Percentiles rank a stretch among this genome's conserved stretches.
Evolutionary conservation across 2,113 vertebrate genomes (phyloP).

Genomic region (Anhinga rufa): DNA sequence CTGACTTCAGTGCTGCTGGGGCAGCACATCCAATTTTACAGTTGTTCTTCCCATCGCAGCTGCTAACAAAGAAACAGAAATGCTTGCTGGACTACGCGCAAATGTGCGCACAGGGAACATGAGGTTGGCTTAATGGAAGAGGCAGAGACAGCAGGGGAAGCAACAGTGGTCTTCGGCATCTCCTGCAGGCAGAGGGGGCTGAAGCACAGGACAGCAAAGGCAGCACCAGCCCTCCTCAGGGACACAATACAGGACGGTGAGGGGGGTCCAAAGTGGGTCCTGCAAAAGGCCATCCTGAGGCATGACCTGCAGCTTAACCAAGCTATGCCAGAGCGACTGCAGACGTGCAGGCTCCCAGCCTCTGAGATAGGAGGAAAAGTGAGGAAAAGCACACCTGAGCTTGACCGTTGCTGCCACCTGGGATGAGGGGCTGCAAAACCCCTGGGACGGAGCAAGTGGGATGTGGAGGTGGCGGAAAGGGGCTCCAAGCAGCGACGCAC

Average conservation of each 20-base stretch:
- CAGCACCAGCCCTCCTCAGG: neutral
- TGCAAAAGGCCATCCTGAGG: neutral
- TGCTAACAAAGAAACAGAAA: neutral
- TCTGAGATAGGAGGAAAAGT: accelerated
- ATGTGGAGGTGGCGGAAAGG: neutral
- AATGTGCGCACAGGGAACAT: accelerated
- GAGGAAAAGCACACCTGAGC: neutral
- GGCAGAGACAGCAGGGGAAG: neutral
- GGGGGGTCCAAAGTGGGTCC: neutral
- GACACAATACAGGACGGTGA: accelerated
- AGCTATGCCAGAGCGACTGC: neutral
- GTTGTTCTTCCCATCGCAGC: neutral
- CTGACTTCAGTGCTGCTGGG: neutral
- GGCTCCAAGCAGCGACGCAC: accelerated
- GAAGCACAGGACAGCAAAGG: neutral
- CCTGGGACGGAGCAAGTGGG: neutral
- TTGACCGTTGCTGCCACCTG: accelerated
- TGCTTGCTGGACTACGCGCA: neutral
- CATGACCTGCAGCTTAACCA: neutral
- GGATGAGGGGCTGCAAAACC: neutral
- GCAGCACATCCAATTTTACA: neutral
- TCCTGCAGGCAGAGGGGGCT: neutral
- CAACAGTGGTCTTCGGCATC: accelerated
- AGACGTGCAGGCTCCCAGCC: neutral
- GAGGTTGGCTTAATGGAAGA: neutral